Evolutionary conservation across 2,888 invertebrate species (phyloP), one percentile per base, ranked within the genome.

Genomic region (Teleiodes luculella): DNA sequence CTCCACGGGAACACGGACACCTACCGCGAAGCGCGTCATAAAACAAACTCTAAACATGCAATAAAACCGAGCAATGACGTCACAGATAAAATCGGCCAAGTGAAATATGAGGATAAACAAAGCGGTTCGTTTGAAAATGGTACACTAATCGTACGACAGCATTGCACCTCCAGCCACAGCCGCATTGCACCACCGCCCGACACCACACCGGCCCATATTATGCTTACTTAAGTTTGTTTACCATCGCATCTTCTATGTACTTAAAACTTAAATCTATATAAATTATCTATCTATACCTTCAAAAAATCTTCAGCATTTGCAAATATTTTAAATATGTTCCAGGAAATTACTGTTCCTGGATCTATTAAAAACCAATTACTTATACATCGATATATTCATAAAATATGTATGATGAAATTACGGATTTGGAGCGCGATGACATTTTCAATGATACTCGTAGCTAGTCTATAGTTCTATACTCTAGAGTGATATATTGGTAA

Each of bases 181-280:
- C 82, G 86, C 86, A 86, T 71, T 86, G 86, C 85, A 82, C 80
- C 62, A 60, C 64, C 72, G 66, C 70, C 73, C 68, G 67, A 78
- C 82, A 82, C 83, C 80, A 82, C 80, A 72, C 78, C 77, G 68
- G 67, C 58, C 18, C 18, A 41, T 41, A 24, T 66, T 70, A 63
- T 61, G 65, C 65, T 56, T 69, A 63, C 58, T 58, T 64, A 65
- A 64, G 56, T 69, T 70, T 76, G 77, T 76, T 76, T 76, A 78
- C 77, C 72, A 76, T 73, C 73, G 62, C 72, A 70, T n/a, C n/a
- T n/a, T n/a, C n/a, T n/a, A n/a, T n/a, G n/a, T n/a, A n/a, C n/a
- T n/a, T n/a, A n/a, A n/a, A n/a, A n/a, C n/a, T n/a, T n/a, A n/a
- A n/a, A n/a, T n/a, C n/a, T n/a, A n/a, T n/a, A n/a, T n/a, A 68